These are phyloP conservation scores for Rhagophthalmus giganteus DNA, from an alignment of 2,888 invertebrate genomes.

Conservation along the genomic window DNA sequence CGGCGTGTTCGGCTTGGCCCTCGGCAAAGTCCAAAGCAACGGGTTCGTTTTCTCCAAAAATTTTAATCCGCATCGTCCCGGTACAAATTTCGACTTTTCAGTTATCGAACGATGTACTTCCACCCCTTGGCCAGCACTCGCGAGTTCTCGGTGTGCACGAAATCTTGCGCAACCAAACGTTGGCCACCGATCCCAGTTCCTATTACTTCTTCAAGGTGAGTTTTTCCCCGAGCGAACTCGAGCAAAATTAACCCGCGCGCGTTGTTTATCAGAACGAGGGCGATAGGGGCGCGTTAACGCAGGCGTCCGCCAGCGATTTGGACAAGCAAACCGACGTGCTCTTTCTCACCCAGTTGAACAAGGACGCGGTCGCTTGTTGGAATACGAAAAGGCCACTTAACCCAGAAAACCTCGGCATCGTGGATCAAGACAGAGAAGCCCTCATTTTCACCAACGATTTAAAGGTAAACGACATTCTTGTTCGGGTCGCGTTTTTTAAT, in stretches of 20 bases:
- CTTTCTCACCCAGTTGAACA: slow-evolving; percentile 78
- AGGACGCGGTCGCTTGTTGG: slow-evolving; percentile 81
- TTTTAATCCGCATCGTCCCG: background rate
- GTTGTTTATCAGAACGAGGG: slow-evolving; percentile 63
- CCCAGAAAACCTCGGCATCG: slow-evolving; percentile 67
- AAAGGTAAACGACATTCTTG: slow-evolving; percentile 57
- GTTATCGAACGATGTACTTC: slow-evolving; percentile 75
- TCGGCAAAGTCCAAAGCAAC: slow-evolving; percentile 60
- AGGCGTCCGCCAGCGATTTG: slow-evolving; percentile 73
- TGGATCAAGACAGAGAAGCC: slow-evolving; percentile 68
- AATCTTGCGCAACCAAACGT: slow-evolving; percentile 71
- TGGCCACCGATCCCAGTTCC: slow-evolving; percentile 66
- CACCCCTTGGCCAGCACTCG: slow-evolving; percentile 79
- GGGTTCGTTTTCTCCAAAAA: slow-evolving; percentile 51
- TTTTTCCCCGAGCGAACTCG: background rate
- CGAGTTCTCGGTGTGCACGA: slow-evolving; percentile 76
- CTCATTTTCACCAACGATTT: slow-evolving; percentile 80
- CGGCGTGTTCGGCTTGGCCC: slow-evolving; percentile 75
- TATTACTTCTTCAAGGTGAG: slow-evolving; percentile 73
- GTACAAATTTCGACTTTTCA: slow-evolving; percentile 52
- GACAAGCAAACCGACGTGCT: slow-evolving; percentile 70
- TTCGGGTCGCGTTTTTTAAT: slow-evolving; percentile 7
- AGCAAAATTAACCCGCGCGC: background rate
- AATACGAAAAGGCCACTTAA: slow-evolving; percentile 69
- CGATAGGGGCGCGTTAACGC: slow-evolving; percentile 70